Percentiles rank a stretch among this genome's conserved stretches.
Evolutionary conservation across 2,797 vertebrate species (phyloP).

Genomic region (Astyanax mexicanus): DNA sequence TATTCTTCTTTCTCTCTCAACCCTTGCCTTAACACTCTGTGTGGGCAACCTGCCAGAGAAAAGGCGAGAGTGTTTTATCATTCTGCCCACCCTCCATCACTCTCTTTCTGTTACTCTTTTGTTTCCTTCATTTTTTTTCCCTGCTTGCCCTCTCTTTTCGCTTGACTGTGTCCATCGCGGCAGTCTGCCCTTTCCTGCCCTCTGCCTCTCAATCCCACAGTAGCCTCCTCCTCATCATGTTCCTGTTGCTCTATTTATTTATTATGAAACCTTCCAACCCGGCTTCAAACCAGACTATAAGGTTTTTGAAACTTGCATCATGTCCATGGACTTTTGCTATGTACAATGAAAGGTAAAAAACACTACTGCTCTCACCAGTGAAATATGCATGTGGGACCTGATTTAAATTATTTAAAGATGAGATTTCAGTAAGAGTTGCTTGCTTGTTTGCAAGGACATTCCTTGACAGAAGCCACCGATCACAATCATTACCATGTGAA

Average conservation of each 20-base stretch:
- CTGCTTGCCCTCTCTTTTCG: neutral
- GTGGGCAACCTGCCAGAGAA: constrained; percentile 58
- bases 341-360: no score
- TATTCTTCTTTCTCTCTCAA: constrained; percentile 76
- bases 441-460: no score
- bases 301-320: no score
- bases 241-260: neutral
- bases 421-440: no score
- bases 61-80: constrained; percentile 69
- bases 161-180: constrained; percentile 1
- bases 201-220: constrained; percentile 1
- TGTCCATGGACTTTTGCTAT: no score
- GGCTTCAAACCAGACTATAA: neutral
- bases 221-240: neutral
- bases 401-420: no score
- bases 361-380: no score
- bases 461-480: no score
- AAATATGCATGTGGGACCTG: no score
- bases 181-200: neutral
- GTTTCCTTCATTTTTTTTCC: constrained; percentile 51
- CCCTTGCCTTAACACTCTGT: constrained; percentile 70
- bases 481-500: no score
- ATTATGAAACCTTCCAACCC: neutral
- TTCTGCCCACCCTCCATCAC: constrained; percentile 59
- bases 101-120: constrained; percentile 47